Percentiles rank a stretch among this genome's conserved stretches.
These are phyloP conservation scores for Dipodomys stephensi DNA, from an alignment of 2,113 vertebrate species.

Conservation along the genomic window DNA sequence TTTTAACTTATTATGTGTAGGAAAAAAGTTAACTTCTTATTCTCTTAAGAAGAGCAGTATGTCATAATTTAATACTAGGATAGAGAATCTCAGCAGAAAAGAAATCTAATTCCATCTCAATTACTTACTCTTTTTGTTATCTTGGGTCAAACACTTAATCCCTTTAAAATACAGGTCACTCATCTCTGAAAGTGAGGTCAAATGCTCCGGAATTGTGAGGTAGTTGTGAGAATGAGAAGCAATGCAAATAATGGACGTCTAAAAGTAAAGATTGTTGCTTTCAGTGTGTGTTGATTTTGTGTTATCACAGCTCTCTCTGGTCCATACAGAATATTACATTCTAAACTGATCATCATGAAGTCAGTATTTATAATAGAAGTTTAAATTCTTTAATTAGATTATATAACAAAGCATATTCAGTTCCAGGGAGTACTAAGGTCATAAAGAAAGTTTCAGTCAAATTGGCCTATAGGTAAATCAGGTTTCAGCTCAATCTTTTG, in stretches of 20 bases:
- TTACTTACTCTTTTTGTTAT: neutral
- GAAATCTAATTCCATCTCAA: constrained; percentile 21
- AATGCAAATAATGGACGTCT: neutral
- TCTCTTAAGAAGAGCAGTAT: neutral
- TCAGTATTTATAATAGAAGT: neutral
- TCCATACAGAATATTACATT: neutral
- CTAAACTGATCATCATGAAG: constrained; percentile 14
- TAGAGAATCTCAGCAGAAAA: neutral
- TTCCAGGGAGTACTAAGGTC: neutral
- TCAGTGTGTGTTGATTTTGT: neutral
- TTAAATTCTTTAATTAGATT: neutral
- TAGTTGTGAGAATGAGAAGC: neutral
- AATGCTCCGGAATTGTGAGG: neutral
- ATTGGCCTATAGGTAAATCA: neutral
- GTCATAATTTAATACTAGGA: neutral
- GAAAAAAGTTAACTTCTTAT: neutral
- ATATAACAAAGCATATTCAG: neutral
- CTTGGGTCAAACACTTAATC: neutral
- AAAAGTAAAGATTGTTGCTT: neutral
- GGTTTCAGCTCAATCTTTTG: neutral
- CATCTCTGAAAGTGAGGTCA: constrained; percentile 4
- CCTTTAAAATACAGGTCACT: neutral
- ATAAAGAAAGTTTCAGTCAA: neutral
- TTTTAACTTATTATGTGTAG: constrained; percentile 26
- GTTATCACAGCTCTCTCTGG: neutral